These are phyloP conservation scores for Pangasianodon hypophthalmus DNA, from an alignment of 2,113 vertebrate genomes.

Conservation along the genomic window DNA sequence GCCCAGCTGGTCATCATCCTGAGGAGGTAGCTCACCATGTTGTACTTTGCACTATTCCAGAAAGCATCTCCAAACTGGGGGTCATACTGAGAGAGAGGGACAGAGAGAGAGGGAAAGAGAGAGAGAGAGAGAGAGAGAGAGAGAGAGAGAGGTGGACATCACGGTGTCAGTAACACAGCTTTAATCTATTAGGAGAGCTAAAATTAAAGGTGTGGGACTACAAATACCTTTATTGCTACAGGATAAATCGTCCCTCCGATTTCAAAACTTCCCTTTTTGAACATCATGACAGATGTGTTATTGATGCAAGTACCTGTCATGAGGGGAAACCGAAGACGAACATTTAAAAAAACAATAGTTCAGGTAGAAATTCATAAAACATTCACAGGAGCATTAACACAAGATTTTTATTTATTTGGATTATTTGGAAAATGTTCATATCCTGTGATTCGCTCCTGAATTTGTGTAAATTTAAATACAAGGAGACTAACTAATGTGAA, in stretches of 20 bases:
- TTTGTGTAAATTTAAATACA: neutral
- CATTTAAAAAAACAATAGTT: neutral
- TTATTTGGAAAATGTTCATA: neutral
- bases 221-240: conserved; percentile 90
- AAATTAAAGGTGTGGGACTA: neutral
- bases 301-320: conserved; percentile 92
- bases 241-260: conserved; percentile 93
- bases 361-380: neutral
- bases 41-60: conserved; percentile 95
- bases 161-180: neutral
- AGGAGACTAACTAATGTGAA: neutral
- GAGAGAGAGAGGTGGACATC: neutral
- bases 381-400: neutral
- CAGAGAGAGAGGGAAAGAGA: neutral
- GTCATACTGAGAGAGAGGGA: conserved; percentile 81
- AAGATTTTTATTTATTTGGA: no score
- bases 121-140: conserved; percentile 4
- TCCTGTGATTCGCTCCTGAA: neutral
- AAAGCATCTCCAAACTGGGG: conserved; percentile 94
- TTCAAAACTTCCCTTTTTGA: conserved; percentile 98
- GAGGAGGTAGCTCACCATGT: conserved; percentile 90
- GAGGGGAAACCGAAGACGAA: conserved; percentile 15
- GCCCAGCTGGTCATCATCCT: conserved; percentile 97
- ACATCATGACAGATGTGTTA: conserved; percentile 99
- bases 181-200: neutral